Evolutionary conservation across 2,797 vertebrate genomes (phyloP).

Genomic region (Tragelaphus oryx): DNA sequence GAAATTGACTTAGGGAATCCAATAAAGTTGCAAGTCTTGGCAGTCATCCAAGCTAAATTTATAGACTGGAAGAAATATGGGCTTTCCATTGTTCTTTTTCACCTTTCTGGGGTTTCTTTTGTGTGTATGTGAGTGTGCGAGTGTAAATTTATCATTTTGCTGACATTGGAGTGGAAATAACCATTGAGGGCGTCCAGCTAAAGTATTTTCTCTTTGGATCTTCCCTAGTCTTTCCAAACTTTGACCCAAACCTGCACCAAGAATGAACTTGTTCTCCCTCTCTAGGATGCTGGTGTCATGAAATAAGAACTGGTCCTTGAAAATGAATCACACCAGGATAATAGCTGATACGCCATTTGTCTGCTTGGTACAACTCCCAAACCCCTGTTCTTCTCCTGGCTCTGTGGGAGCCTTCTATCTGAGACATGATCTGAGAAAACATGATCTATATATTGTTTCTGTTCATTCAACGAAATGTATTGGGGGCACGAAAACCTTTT

Average conservation of each 20-base stretch:
- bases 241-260: constrained; percentile 57
- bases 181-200: background rate
- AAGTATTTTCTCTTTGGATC: constrained; percentile 51
- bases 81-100: constrained; percentile 75
- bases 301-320: constrained; percentile 38
- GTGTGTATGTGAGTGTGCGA: background rate
- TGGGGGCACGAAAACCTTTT: constrained; percentile 49
- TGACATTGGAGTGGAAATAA: constrained; percentile 42
- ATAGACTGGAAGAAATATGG: constrained; percentile 76
- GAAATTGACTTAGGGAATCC: constrained; percentile 76
- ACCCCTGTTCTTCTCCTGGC: background rate
- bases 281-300: constrained; percentile 45
- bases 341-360: background rate
- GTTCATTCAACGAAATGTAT: constrained; percentile 55
- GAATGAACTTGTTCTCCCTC: constrained; percentile 30
- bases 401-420: constrained; percentile 37
- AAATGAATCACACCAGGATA: constrained; percentile 18
- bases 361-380: background rate
- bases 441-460: constrained; percentile 63
- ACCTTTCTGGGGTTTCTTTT: constrained; percentile 70
- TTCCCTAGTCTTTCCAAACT: constrained; percentile 16
- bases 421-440: constrained; percentile 48
- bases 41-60: constrained; percentile 76
- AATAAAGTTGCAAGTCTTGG: constrained; percentile 73
- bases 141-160: constrained; percentile 71